phyloP scores from a whole-genome alignment of 2,113 vertebrate species.

The Ceratotherium simum region DNA sequence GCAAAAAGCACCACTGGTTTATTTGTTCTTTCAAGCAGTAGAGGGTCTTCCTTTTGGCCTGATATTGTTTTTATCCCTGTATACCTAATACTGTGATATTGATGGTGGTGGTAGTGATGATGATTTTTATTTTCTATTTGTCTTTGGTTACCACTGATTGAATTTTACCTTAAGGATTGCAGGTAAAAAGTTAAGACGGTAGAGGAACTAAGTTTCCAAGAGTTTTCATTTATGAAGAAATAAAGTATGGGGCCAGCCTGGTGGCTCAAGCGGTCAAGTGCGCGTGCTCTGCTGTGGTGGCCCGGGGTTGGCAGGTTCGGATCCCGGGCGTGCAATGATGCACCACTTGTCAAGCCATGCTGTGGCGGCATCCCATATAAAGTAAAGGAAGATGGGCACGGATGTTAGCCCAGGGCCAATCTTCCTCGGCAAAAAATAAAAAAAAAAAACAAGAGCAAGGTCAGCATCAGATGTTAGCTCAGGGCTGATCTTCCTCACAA shows the following conservation, averaged over 20 bases:
- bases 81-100: background rate
- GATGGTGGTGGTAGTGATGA: background rate
- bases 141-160: background rate
- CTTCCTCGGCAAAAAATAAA: too few species aligned
- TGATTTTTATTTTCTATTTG: constrained; percentile 37
- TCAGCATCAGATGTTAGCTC: too few species aligned
- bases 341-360: too few species aligned
- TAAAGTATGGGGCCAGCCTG: background rate
- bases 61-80: background rate
- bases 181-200: background rate
- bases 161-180: background rate
- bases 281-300: too few species aligned
- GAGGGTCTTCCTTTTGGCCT: background rate
- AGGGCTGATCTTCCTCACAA: too few species aligned
- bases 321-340: too few species aligned
- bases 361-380: too few species aligned
- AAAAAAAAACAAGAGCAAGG: too few species aligned
- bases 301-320: too few species aligned
- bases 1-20: background rate
- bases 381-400: too few species aligned
- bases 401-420: too few species aligned
- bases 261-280: too few species aligned
- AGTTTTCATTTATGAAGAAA: background rate
- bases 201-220: background rate
- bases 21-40: background rate